These are phyloP conservation scores for Synergus itoensis DNA, from an alignment of 2,888 invertebrate genomes.

Conservation along the genomic window DNA sequence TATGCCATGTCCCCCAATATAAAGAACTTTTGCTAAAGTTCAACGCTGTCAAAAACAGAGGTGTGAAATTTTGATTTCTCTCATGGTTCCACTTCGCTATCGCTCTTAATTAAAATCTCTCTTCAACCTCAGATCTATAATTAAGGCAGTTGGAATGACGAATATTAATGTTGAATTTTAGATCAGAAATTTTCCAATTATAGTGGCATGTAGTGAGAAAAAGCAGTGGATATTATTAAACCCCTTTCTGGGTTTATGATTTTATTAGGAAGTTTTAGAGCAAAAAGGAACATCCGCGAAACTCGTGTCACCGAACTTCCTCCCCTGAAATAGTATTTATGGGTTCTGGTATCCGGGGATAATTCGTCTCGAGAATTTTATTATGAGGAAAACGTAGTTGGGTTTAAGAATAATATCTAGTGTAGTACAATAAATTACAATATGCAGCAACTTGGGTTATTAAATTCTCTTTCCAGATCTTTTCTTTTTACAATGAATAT, in stretches of 20 bases:
- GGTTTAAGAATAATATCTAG: constrained; percentile 9
- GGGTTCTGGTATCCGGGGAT: background rate
- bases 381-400: constrained; percentile 24
- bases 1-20: constrained; percentile 22
- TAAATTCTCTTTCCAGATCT: background rate
- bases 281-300: constrained; percentile 28
- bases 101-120: constrained; percentile 12
- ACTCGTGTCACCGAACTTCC: constrained; percentile 17
- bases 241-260: constrained; percentile 61
- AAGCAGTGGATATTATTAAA: constrained; percentile 40
- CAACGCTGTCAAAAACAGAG: constrained; percentile 11
- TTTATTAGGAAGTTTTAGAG: constrained; percentile 64
- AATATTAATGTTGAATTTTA: background rate
- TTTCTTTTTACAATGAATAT: background rate
- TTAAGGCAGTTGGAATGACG: constrained; percentile 40
- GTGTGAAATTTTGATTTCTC: constrained; percentile 34
- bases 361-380: constrained; percentile 33
- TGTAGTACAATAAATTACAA: background rate
- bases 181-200: background rate
- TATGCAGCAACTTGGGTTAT: background rate
- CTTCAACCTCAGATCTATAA: background rate
- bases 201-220: constrained; percentile 7
- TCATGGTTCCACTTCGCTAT: background rate
- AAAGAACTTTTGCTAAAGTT: constrained; percentile 25
- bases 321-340: constrained; percentile 10